Percentiles rank a stretch among this genome's conserved stretches.
Conservation (phyloP, 2,113 vertebrate species). For the Hylia prasina region DNA sequence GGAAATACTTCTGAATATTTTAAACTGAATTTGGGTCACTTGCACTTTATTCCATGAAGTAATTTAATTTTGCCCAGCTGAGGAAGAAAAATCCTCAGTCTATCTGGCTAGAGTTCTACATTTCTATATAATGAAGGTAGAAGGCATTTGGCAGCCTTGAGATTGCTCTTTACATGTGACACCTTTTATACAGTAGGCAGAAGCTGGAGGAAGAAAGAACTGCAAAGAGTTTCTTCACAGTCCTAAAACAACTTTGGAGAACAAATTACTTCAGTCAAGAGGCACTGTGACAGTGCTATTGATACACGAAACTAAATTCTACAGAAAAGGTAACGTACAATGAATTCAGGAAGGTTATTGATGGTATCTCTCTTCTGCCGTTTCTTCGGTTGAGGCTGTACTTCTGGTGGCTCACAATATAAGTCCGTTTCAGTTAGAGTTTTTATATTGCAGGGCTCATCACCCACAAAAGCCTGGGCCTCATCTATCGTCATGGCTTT, state of each 20-base stretch:
- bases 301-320: background rate
- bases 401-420: constrained; percentile 85
- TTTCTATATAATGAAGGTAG: background rate
- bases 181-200: background rate
- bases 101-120: background rate
- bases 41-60: background rate
- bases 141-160: background rate
- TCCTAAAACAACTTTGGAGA: background rate
- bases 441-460: constrained; percentile 82
- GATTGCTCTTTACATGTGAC: fast-evolving
- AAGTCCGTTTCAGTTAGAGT: constrained; percentile 87
- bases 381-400: constrained; percentile 79
- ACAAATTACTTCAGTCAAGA: background rate
- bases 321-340: constrained; percentile 73
- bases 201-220: background rate
- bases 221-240: background rate
- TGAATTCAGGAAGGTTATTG: constrained; percentile 86
- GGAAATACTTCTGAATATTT: constrained; percentile 14
- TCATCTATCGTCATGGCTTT: constrained; percentile 90
- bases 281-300: background rate
- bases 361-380: constrained; percentile 85
- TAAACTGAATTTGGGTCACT: background rate
- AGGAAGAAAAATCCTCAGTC: background rate
- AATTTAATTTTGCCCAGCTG: constrained; percentile 1
- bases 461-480: constrained; percentile 88